These are phyloP conservation scores for Nesoenas mayeri DNA, from an alignment of 2,113 vertebrate species.

Conservation along the genomic window DNA sequence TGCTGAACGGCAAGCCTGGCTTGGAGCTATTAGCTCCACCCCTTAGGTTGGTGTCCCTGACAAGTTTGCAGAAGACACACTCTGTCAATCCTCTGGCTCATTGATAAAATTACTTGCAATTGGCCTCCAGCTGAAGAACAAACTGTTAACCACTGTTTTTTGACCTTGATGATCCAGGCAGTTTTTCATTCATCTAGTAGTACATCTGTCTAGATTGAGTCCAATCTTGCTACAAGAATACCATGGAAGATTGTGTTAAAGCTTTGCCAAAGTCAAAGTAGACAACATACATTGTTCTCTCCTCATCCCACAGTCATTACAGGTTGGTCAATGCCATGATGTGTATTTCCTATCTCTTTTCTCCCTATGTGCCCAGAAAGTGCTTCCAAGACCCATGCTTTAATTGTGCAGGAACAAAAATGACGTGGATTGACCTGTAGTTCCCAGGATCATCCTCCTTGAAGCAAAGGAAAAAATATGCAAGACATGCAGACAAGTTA, in stretches of 20 bases:
- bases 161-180: not conserved
- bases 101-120: not conserved
- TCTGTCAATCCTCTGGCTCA: not conserved
- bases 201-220: not conserved
- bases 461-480: not conserved
- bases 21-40: not conserved
- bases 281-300: not conserved
- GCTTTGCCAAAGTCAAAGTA: not conserved
- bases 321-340: not conserved
- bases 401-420: not conserved
- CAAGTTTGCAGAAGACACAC: not conserved
- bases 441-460: not conserved
- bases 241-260: not conserved
- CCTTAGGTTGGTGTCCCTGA: not conserved
- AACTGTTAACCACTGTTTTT: not conserved
- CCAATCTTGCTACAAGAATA: not conserved
- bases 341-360: not conserved
- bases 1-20: not conserved
- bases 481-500: not conserved
- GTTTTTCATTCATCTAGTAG: not conserved
- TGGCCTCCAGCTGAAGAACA: not conserved
- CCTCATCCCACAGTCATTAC: not conserved
- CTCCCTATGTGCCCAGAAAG: not conserved
- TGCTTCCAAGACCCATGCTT: not conserved
- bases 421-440: not conserved